A percentile compares a stretch with the other conserved stretches of the same genome.
phyloP scores from a whole-genome alignment of 2,113 vertebrate genomes.

The Nycticryphes semicollaris region DNA sequence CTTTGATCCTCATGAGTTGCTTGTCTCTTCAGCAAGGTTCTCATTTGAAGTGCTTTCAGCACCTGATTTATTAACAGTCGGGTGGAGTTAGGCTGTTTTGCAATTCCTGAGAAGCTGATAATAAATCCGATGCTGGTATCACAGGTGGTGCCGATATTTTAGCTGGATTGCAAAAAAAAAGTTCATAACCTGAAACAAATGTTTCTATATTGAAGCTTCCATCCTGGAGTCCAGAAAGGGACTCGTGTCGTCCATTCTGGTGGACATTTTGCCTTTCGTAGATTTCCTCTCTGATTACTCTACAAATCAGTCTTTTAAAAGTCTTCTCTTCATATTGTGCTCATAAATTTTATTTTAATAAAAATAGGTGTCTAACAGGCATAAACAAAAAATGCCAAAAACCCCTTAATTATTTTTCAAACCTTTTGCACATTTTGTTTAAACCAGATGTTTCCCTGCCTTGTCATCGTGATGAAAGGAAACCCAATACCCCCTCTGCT shows the following conservation, averaged over 20 bases:
- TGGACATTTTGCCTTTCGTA: constrained; percentile 44
- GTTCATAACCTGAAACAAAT: constrained; percentile 61
- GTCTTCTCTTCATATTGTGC: constrained; percentile 49
- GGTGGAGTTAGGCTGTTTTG: constrained; percentile 24
- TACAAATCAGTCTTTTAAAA: constrained; percentile 41
- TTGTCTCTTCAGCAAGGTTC: constrained; percentile 39
- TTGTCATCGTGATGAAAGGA: constrained; percentile 45
- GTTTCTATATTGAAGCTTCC: constrained; percentile 15
- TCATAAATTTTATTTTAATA: constrained; percentile 79
- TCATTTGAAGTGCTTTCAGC: constrained; percentile 55
- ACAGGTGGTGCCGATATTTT: constrained; percentile 66
- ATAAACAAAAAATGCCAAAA: constrained; percentile 49
- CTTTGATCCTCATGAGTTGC: constrained; percentile 29
- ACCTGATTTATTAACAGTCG: constrained; percentile 67
- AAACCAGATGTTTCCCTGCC: constrained; percentile 69
- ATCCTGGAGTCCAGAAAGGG: not conserved
- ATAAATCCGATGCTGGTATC: constrained; percentile 65
- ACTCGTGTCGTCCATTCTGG: not conserved
- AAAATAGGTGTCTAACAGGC: constrained; percentile 62
- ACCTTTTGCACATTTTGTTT: constrained; percentile 59
- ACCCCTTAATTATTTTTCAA: not conserved
- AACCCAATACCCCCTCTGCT: constrained; percentile 49
- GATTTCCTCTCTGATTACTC: constrained; percentile 26
- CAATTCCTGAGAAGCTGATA: constrained; percentile 51
- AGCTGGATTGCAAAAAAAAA: constrained; percentile 17